phyloP scores from a whole-genome alignment of 1,140 invertebrate species.

The Aporrectodea caliginosa region DNA sequence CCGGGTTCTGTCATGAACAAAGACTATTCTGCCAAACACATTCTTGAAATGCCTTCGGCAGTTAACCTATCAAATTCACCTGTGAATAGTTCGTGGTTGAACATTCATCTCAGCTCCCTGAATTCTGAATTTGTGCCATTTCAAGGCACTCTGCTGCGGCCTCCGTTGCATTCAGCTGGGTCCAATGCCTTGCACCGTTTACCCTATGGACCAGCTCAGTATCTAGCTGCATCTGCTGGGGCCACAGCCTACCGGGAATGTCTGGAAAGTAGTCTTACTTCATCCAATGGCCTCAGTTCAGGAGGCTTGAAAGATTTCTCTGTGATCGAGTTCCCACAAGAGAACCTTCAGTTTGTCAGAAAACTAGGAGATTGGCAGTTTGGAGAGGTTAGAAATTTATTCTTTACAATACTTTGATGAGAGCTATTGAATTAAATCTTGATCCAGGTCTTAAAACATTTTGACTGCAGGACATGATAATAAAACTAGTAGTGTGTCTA shows the following conservation, averaged over 20 bases:
- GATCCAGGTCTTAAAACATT: too few species aligned
- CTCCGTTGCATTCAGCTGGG: background rate
- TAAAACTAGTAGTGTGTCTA: too few species aligned
- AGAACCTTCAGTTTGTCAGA: slow-evolving; percentile 71
- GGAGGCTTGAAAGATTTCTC: slow-evolving; percentile 25
- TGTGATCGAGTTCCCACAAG: slow-evolving; percentile 71
- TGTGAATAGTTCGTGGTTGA: background rate
- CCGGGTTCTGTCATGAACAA: background rate
- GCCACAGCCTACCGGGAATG: background rate
- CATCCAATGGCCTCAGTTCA: background rate
- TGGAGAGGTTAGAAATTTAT: slow-evolving; percentile 65
- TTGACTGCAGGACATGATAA: too few species aligned
- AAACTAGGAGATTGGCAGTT: slow-evolving; percentile 77
- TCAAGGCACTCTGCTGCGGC: too few species aligned
- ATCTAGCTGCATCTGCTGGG: background rate
- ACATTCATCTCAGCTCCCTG: too few species aligned
- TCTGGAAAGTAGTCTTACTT: background rate
- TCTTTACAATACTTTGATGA: background rate
- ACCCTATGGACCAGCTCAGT: background rate
- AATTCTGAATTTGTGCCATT: too few species aligned
- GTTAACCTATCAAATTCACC: background rate
- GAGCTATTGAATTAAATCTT: background rate
- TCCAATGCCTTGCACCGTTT: background rate
- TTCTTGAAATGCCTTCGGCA: background rate
- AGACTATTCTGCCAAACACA: background rate